A percentile compares a stretch with the other conserved stretches of the same genome.
phyloP scores from a whole-genome alignment of 2,888 invertebrate species.

The Escarpia spicata region DNA sequence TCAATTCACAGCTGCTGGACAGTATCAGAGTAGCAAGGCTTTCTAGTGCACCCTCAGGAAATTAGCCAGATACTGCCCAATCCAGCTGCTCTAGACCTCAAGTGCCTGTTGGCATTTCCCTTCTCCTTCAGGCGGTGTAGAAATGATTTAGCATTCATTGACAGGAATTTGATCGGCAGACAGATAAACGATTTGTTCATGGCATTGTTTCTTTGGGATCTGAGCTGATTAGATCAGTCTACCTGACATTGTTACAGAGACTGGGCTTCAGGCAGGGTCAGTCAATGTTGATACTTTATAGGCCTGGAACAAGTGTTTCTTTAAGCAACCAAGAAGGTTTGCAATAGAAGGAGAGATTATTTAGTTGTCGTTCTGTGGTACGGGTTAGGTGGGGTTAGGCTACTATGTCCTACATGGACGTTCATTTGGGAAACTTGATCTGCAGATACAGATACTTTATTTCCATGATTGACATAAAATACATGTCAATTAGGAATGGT shows the following conservation, averaged over 20 bases:
- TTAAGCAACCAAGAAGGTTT: not conserved
- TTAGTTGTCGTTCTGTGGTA: not conserved
- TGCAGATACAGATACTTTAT: no score
- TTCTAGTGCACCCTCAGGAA: not conserved
- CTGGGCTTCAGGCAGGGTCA: not conserved
- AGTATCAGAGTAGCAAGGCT: not conserved
- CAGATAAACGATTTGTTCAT: not conserved
- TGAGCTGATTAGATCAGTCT: not conserved
- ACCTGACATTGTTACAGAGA: not conserved
- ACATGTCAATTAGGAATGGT: no score
- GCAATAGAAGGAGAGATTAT: not conserved
- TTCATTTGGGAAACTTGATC: no score
- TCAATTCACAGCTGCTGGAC: not conserved
- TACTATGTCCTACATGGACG: no score
- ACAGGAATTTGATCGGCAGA: not conserved
- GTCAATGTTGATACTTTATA: not conserved
- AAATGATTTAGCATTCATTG: not conserved
- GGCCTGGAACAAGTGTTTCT: not conserved
- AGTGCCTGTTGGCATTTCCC: constrained; percentile 14
- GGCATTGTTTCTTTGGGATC: not conserved
- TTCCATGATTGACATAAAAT: no score
- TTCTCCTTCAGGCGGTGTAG: not conserved
- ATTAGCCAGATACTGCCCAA: not conserved
- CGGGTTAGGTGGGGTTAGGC: no score
- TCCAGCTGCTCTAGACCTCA: not conserved